Evolutionary conservation across 2,888 invertebrate species (phyloP).

Genomic region (Napeogenes sylphis): DNA sequence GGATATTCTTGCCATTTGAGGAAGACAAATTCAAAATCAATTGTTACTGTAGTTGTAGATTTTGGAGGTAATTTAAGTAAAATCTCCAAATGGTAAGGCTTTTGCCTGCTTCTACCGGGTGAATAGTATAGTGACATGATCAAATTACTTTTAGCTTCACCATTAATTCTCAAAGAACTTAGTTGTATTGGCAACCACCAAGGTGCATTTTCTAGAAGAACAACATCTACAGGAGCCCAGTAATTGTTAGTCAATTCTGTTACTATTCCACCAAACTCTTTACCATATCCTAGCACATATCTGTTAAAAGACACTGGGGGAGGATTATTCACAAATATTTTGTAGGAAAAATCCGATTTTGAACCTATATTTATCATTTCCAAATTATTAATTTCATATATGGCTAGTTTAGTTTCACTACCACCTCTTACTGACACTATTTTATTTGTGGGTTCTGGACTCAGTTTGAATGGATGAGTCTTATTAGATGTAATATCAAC

Average conservation of each 20-base stretch:
- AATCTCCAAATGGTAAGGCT: constrained; percentile 93
- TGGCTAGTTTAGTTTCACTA: constrained; percentile 80
- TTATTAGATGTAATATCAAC: constrained; percentile 85
- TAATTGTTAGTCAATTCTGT: constrained; percentile 90
- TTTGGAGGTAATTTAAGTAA: constrained; percentile 87
- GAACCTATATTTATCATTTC: constrained; percentile 84
- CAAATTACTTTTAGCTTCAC: constrained; percentile 77
- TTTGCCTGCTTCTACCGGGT: constrained; percentile 90
- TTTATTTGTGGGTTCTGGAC: constrained; percentile 78
- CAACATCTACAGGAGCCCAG: constrained; percentile 84
- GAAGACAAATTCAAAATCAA: constrained; percentile 96
- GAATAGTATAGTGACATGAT: constrained; percentile 74
- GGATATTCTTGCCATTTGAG: constrained; percentile 99
- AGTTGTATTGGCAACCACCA: constrained; percentile 94
- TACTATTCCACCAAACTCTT: constrained; percentile 93
- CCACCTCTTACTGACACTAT: constrained; percentile 83
- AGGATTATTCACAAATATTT: constrained; percentile 71
- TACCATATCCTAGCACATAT: constrained; percentile 92
- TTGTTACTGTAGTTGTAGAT: constrained; percentile 87
- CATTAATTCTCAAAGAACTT: constrained; percentile 88
- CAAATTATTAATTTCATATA: constrained; percentile 81
- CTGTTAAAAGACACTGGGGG: constrained; percentile 87
- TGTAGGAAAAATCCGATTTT: constrained; percentile 66
- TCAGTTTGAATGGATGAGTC: constrained; percentile 79
- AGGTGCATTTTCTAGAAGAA: constrained; percentile 93